Evolutionary conservation across 2,797 vertebrate genomes (phyloP).

Genomic region (Channa striata): DNA sequence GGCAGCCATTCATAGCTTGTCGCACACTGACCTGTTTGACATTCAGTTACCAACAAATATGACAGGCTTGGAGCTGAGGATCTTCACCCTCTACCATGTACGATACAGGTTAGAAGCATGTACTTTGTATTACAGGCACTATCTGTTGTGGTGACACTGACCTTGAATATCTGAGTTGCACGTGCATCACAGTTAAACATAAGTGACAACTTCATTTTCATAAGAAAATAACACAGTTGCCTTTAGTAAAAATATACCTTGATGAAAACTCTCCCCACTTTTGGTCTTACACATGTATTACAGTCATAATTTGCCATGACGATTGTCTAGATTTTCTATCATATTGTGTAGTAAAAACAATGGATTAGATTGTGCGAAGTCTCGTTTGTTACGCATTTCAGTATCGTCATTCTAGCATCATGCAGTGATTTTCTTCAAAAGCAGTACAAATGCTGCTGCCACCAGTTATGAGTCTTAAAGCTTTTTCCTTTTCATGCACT

Average conservation of each 20-base stretch:
- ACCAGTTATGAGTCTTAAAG: no score
- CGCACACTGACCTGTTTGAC: conserved; percentile 19
- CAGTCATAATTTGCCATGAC: no score
- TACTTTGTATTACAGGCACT: conserved; percentile 4
- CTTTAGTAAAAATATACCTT: no score
- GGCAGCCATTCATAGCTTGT: neutral
- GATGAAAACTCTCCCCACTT: no score
- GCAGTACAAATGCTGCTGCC: neutral
- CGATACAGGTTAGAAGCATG: neutral
- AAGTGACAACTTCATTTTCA: no score
- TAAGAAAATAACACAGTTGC: no score
- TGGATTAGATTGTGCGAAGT: no score
- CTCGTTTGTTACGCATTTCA: neutral
- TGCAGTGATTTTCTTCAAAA: neutral
- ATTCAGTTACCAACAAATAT: conserved; percentile 23
- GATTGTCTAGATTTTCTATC: neutral
- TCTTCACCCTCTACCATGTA: conserved; percentile 18
- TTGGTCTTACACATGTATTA: no score
- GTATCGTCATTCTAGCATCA: neutral
- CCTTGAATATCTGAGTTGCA: neutral
- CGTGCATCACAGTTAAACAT: no score
- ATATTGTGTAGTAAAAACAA: neutral
- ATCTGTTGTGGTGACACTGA: neutral
- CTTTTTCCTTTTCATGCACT: no score
- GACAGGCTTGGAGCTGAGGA: conserved; percentile 24